Evolutionary conservation across 64 coral and sea anemone species (phyloP), one percentile per base, ranked within the genome.

Genomic region (Astreopora myriophthalma): DNA sequence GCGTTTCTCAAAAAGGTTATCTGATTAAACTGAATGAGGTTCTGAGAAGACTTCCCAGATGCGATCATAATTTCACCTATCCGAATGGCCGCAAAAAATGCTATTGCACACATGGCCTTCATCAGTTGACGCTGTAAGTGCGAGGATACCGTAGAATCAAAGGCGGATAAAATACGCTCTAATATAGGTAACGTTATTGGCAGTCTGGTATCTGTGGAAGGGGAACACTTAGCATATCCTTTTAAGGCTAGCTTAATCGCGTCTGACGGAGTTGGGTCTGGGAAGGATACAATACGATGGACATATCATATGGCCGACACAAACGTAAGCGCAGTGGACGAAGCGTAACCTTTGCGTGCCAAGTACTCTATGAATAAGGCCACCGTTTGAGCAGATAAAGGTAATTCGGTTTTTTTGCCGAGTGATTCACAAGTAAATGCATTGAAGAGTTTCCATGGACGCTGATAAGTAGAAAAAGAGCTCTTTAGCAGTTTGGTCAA

Each of bases 351-450:
- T 46, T 42, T 48, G 20, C 29, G 17, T 51, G 77, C 39, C n/a
- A 81, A 51, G 28, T 81, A 81, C 29, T 36, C 77, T 28, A 81
- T 29, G 26, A 81, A 81, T 16, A 81, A 48, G 17, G 77, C 77
- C 27, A 81, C 26, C 5, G 17, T 81, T 23, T 52, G 27, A 30
- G 39, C 36, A 13, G 77, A 81, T 22, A 81, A 48, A 24, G 51
- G 20, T 14, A 52, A 6, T 51, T 48, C 28, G 17, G 40, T 2
- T 31, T 27, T 25, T 8, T 28, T 60, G 17, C 51, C 34, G 20
- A 81, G 26, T 48, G 51, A 48, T 19, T 60, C n/a, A 48, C 1
- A n/a, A 6, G 77, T 48, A 81, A 81, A 81, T 8, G 10, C 10
- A 20, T n/a, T 1, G 28, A 52, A 81, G 30, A 81, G 22, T 51